These are phyloP conservation scores for Falcaria lacertinaria DNA, from an alignment of 2,888 invertebrate species.

Conservation along the genomic window DNA sequence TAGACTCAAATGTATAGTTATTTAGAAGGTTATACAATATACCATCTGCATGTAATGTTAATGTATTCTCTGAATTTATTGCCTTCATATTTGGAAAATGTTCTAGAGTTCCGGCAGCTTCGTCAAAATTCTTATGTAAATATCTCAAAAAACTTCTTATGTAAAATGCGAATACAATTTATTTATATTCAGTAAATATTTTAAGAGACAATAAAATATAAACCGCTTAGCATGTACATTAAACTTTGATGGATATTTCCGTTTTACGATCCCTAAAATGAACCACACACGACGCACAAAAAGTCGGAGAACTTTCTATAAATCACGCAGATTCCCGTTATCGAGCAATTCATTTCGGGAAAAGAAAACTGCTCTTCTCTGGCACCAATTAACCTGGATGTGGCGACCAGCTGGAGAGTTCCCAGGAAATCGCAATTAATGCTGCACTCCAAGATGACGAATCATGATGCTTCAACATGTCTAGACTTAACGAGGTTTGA, in stretches of 20 bases:
- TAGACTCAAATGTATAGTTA: too few species aligned
- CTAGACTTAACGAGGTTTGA: background rate
- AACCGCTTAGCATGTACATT: background rate
- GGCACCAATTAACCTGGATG: slow-evolving; percentile 36
- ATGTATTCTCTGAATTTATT: too few species aligned
- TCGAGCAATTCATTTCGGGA: slow-evolving; percentile 17
- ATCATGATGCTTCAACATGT: slow-evolving; percentile 6
- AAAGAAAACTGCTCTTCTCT: slow-evolving; percentile 19
- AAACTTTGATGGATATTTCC: background rate
- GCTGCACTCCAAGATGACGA: slow-evolving; percentile 22
- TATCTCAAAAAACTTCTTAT: too few species aligned
- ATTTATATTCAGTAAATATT: background rate
- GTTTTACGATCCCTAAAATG: background rate
- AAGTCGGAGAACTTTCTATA: slow-evolving; percentile 10
- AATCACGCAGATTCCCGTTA: slow-evolving; percentile 12
- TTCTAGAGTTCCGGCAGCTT: too few species aligned
- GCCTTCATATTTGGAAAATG: too few species aligned
- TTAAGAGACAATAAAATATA: background rate
- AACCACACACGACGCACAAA: slow-evolving; percentile 12
- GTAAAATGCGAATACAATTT: too few species aligned
- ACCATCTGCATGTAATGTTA: too few species aligned
- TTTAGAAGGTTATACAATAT: too few species aligned
- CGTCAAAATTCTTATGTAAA: too few species aligned
- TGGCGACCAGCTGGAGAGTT: slow-evolving; percentile 22
- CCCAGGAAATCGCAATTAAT: slow-evolving; percentile 31